phyloP scores from a whole-genome alignment of 2,113 vertebrate species.

The Ictalurus furcatus region DNA sequence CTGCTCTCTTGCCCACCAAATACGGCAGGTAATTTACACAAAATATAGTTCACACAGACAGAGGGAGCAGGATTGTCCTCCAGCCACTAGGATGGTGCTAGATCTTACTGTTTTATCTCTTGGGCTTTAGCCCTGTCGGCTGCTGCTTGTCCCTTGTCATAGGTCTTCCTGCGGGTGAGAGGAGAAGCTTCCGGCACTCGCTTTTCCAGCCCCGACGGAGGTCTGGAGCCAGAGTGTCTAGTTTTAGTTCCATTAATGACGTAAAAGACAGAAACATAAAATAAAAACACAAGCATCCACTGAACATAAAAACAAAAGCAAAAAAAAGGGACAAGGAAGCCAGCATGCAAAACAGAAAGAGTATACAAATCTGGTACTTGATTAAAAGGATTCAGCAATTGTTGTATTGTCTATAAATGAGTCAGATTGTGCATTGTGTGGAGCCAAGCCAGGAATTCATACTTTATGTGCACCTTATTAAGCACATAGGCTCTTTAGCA shows the following conservation, averaged over 20 bases:
- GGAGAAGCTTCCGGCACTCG: conserved; percentile 88
- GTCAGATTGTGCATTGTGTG: background rate
- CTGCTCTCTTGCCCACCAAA: background rate
- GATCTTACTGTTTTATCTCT: conserved; percentile 93
- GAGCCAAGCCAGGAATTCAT: background rate
- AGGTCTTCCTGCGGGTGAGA: conserved; percentile 85
- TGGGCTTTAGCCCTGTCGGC: conserved; percentile 85
- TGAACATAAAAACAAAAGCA: conserved; percentile 42
- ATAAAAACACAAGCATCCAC: conserved; percentile 41
- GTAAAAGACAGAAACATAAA: conserved; percentile 52
- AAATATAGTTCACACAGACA: conserved; percentile 26
- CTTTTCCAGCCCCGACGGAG: conserved; percentile 77
- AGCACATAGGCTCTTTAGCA: background rate
- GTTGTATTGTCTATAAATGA: background rate
- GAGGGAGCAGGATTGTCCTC: conserved; percentile 38
- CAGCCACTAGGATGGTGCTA: conserved; percentile 52
- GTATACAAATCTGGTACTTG: conserved; percentile 6
- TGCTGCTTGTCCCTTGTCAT: conserved; percentile 80
- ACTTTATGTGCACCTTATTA: background rate
- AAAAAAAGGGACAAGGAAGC: conserved; percentile 41
- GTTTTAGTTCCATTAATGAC: conserved; percentile 59
- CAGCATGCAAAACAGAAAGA: conserved; percentile 43
- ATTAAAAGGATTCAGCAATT: background rate
- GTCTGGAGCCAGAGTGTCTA: conserved; percentile 75
- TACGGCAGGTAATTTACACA: background rate